Base-by-base conservation (phyloP, 2,888 invertebrate genomes). In the Lycaena phlaeas region DNA sequence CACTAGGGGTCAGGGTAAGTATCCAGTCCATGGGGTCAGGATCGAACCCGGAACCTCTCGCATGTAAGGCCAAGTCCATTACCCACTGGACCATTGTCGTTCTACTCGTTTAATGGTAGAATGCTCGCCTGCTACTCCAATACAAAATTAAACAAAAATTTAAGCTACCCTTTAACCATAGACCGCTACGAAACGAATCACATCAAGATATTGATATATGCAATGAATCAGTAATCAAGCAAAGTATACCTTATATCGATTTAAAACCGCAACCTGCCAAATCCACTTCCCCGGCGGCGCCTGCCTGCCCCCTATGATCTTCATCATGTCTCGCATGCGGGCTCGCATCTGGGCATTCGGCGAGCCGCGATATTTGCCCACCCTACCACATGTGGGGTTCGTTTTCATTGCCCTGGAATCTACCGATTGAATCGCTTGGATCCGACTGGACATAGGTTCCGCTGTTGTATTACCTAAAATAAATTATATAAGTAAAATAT, bases 211-310 rank as follows among this genome's bases (percentile, higher is more conserved):
- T 12, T 1, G 11, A 7, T 9, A 6, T 10, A 17, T n/a, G n/a
- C n/a, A 18, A 10, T 10, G 18, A n/a, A 6, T 5, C 18, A n/a
- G n/a, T n/a, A n/a, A n/a, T n/a, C n/a, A n/a, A 22, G 9, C 14
- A 12, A 12, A 14, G 12, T 25, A 27, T 73, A 93, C 94, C 86
- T 90, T 90, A 68, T 89, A 91, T 59, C 91, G 87, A 69, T 96
- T 96, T 44, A 97, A 86, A 39, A 97, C 90, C 38, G 94, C 96
- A 12, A 95, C 95, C 79, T 96, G 96, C 96, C 97, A 97, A 0
- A 96, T 95, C 96, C 97, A 97, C 61, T 92, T 92, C 27, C 95
- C 93, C 36, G 89, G 91, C 7, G 87, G 84, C 0, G 95, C 88
- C 27, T 93, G 91, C 39, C 89, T 85, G 1, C 97, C 97, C 0